Evolutionary conservation across 2,888 invertebrate genomes (phyloP).

Genomic region (Diaperis boleti): DNA sequence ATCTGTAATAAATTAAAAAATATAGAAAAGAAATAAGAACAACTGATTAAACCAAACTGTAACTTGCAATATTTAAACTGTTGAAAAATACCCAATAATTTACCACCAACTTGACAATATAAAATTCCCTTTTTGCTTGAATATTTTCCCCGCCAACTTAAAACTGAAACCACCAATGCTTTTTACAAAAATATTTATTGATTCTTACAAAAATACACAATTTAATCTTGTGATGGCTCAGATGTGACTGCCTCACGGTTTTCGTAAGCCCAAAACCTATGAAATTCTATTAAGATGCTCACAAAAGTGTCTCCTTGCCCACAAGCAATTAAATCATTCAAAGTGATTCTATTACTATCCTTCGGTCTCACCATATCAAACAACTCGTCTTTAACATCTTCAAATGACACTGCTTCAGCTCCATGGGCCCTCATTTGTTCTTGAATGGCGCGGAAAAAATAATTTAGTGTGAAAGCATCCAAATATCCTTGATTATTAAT

Average conservation of each 20-base stretch:
- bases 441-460: constrained; percentile 93
- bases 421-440: constrained; percentile 89
- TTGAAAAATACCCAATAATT: too few species aligned
- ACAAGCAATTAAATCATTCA: constrained; percentile 86
- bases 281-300: constrained; percentile 93
- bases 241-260: constrained; percentile 86
- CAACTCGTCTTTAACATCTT: constrained; percentile 96
- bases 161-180: too few species aligned
- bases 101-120: too few species aligned
- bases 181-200: too few species aligned
- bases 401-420: constrained; percentile 91
- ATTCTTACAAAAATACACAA: too few species aligned
- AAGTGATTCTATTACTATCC: constrained; percentile 85
- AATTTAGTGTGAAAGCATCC: constrained; percentile 91
- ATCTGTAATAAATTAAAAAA: too few species aligned
- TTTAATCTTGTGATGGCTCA: constrained; percentile 67
- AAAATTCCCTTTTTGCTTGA: too few species aligned
- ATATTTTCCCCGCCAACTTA: too few species aligned
- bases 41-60: too few species aligned
- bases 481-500: constrained; percentile 89
- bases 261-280: constrained; percentile 97
- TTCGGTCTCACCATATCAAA: constrained; percentile 97
- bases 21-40: too few species aligned
- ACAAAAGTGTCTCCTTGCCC: constrained; percentile 95
- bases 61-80: too few species aligned